Base-by-base conservation (phyloP, 1,140 invertebrate species). In the Ostrea denselamellosa region DNA sequence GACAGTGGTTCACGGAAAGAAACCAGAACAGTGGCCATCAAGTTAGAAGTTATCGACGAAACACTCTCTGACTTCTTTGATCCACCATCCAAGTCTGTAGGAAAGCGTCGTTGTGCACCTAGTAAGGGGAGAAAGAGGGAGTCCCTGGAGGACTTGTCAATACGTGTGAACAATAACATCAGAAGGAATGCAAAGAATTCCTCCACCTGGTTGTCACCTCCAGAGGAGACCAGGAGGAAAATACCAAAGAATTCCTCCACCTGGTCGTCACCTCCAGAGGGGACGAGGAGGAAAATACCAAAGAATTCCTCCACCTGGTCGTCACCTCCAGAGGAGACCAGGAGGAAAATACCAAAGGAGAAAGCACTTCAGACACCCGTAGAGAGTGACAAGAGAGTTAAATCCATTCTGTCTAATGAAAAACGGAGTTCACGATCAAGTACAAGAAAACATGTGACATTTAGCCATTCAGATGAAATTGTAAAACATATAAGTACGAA, bases 21-120 rank as follows among this genome's bases (percentile, higher is more conserved):
- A 34, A 77, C n/a, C 53, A 52, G 2, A 58, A 22, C 12, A 34
- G 68, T 22, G 52, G 10, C 58, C 53, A 5, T 51, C 8, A 89
- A 85, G 85, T 51, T 53, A 12, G 86, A 87, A 7, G 56, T 83
- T 12, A 83, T 91, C 8, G 85, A 65, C 86, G 90, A 92, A 44
- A 86, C 89, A 9, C 65, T 92, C 22, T 90, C 91, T 17, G 91
- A 92, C 54, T 91, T 92, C 82, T 92, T 92, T 90, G 89, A 90
- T 58, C 89, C 89, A 51, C 91, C 91, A 44, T 85, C 89, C 56
- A 89, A 86, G 25, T 85, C 90, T 17, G 89, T 88, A 8, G 85
- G 87, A 22, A 89, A 84, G 71, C 83, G 90, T 54, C 87, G 87
- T 71, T 88, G 88, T 86, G 90, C 90, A 7, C 91, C 91, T 14